Base-by-base conservation (phyloP, 1,140 invertebrate genomes). In the Scaptomyza pallida region DNA sequence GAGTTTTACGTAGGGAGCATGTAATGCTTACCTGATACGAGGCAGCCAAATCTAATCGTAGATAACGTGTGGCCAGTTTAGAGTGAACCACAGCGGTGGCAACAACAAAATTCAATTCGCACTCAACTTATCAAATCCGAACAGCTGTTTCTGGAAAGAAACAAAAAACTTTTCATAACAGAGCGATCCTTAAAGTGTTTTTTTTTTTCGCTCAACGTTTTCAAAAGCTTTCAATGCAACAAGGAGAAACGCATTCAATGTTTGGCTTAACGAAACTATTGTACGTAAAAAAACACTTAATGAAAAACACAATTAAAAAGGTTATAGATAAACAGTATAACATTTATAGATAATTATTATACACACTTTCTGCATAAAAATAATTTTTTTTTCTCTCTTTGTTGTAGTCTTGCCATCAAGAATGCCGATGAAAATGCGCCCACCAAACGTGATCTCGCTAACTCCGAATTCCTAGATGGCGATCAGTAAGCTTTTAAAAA, bases 391-490 rank as follows among this genome's bases (percentile, higher is more conserved):
- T n/a, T n/a, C n/a, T n/a, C n/a, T n/a, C n/a, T n/a, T n/a, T n/a
- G n/a, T n/a, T 72, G 21, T 92, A 95, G 94, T 92, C 92, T 94
- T 91, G 94, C 94, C 86, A 93, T 94, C 73, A 94, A 94, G 86
- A 94, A 94, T 72, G 93, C 93, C 59, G 94, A 94, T 78, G 94
- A 94, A 91, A 94, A 93, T 91, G 93, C 89, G 88, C 93, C 92
- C 89, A 93, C 92, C 90, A 93, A 92, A 92, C 94, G 93, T 89
- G 93, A 94, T 91, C 92, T 93, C 57, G 93, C 92, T 65, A 93
- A 92, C 69, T 92, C 93, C 64, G 94, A 94, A 91, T 91, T 94
- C 71, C 91, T 92, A 78, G 94, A 94, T 89, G 93, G 93, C 72
- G 94, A 94, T 90, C 93, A 94, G 94, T 95, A 92, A 94, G 94